Conservation (phyloP, 1,140 invertebrate species). For the Cotesia chilonis region DNA sequence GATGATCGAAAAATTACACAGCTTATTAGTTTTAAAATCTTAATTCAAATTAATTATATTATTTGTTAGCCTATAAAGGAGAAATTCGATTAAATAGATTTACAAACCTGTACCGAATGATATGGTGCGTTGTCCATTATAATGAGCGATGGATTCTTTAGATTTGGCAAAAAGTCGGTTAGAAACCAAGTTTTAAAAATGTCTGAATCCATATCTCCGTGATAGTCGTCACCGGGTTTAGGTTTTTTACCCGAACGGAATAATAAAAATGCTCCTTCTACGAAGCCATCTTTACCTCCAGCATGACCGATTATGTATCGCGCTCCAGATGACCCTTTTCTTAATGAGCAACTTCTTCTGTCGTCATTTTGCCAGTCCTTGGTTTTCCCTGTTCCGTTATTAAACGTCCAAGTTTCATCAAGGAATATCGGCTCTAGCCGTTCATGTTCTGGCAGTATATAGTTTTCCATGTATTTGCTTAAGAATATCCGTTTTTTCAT, state of each 20-base stretch:
- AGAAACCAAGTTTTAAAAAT: neutral
- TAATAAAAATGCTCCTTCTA: neutral
- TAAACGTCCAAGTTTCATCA: constrained; percentile 13
- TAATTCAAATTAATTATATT: too few species aligned
- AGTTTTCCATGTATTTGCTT: too few species aligned
- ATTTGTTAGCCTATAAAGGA: too few species aligned
- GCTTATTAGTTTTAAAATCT: too few species aligned
- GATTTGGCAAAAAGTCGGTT: neutral
- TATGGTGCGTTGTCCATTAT: neutral
- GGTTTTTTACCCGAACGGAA: constrained; percentile 1
- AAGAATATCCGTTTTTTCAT: too few species aligned
- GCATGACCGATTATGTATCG: constrained; percentile 19
- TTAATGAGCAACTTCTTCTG: neutral
- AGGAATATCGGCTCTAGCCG: neutral
- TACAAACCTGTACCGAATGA: neutral
- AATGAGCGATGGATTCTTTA: neutral
- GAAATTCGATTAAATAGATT: too few species aligned
- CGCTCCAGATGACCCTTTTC: neutral
- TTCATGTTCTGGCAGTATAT: too few species aligned
- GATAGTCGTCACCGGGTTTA: neutral
- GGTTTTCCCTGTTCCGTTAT: too few species aligned
- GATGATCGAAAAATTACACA: too few species aligned
- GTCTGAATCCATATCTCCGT: constrained; percentile 7
- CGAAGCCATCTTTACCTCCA: constrained; percentile 18
- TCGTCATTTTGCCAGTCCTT: neutral